Percentiles rank a stretch among this genome's conserved stretches.
phyloP scores from a whole-genome alignment of 2,113 vertebrate genomes.

The Phasianus colchicus region DNA sequence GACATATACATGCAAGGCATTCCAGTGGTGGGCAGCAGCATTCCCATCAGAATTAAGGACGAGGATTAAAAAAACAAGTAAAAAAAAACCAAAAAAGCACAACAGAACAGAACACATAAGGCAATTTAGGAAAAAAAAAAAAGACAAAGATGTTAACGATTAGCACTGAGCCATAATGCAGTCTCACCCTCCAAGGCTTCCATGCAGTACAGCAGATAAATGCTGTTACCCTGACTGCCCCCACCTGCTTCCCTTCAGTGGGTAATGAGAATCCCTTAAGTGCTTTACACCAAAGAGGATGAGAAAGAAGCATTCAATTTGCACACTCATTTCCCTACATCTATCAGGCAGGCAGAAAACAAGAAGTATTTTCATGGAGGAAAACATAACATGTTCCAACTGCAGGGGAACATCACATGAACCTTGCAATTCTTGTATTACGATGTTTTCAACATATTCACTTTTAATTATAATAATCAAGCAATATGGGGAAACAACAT shows the following conservation, averaged over 20 bases:
- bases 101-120: neutral
- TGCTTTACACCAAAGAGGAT: neutral
- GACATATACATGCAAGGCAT: constrained; percentile 54
- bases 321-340: neutral
- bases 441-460: neutral
- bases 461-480: neutral
- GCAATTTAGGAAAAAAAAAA: neutral
- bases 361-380: neutral
- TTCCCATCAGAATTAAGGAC: neutral
- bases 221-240: neutral
- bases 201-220: neutral
- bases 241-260: neutral
- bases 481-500: neutral
- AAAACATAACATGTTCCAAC: neutral
- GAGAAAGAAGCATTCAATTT: neutral
- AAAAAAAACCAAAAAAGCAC: neutral
- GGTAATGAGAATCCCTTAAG: neutral
- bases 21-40: neutral
- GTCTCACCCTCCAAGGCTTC: constrained; percentile 9
- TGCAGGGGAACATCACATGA: neutral
- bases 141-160: neutral
- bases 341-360: constrained; percentile 5
- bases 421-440: neutral
- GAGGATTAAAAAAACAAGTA: neutral
- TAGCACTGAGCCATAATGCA: constrained; percentile 1